Evolutionary conservation across 2,888 invertebrate genomes (phyloP), one percentile per base, ranked within the genome.

Genomic region (Agriopis leucophaearia): DNA sequence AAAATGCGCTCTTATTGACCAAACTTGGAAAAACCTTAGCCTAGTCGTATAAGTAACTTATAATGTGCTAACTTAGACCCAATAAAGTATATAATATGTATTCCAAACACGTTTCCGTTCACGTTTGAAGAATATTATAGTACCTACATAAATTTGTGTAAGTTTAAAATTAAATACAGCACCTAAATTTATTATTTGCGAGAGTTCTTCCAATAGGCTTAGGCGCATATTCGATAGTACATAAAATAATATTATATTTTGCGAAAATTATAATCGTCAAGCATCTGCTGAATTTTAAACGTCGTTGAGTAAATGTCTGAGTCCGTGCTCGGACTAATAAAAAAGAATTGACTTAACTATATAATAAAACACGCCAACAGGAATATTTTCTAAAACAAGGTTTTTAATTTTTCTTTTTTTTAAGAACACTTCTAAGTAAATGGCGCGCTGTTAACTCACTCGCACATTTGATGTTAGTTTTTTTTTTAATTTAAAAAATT

Each of bases 281-380:
- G 18, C 64, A 16, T 36, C 38, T 44, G 16, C 16, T 69, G 74
- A 74, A 72, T 70, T 51, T 58, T 60, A 70, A 74, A 64, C 45
- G 12, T 0, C n/a, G 9, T 38, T 16, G 12, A 50, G 9, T 47
- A 48, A 54, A 69, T 65, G 42, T 61, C 61, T 18, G 50, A 54
- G 35, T 67, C 64, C 67, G 73, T 69, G 35, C 44, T 15, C 15
- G 8, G 45, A 38, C 38, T 27, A 27, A 27, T 27, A 27, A 27
- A 27, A 27, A 27, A 27, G 3, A 27, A 27, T 27, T 27, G 27
- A 5, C 18, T 3, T 27, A 27, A 3, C 27, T 5, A 27, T 1
- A 27, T 27, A 27, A 27, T 27, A 27, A n/a, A n/a, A n/a, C n/a
- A n/a, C n/a, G n/a, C n/a, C n/a, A n/a, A n/a, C n/a, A n/a, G n/a